These are phyloP conservation scores for Salvelinus sp. DNA, from an alignment of 2,113 vertebrate genomes.

Conservation along the genomic window DNA sequence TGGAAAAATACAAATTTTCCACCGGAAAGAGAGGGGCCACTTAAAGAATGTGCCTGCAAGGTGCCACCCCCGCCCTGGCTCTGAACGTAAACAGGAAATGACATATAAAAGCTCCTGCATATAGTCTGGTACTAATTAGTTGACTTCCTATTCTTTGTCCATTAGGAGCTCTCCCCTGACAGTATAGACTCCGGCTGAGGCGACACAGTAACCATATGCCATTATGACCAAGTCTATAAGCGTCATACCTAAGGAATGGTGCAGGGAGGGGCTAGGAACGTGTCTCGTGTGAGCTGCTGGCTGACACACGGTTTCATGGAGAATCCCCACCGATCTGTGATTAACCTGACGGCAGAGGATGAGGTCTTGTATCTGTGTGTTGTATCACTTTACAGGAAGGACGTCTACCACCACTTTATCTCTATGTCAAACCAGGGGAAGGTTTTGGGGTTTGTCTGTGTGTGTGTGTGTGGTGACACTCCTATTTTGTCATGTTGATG, in stretches of 20 bases:
- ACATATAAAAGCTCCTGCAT: too few species aligned
- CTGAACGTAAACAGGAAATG: too few species aligned
- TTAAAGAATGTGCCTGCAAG: too few species aligned
- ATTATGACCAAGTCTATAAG: neutral
- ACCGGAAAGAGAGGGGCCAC: too few species aligned
- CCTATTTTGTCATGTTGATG: neutral
- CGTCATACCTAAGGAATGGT: constrained; percentile 5
- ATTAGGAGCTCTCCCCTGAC: neutral
- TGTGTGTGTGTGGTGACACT: neutral
- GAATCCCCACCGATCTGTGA: neutral
- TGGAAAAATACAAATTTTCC: too few species aligned
- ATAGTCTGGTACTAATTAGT: too few species aligned
- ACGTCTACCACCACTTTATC: neutral
- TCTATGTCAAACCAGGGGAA: constrained; percentile 9
- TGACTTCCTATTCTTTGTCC: too few species aligned
- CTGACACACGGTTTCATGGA: neutral
- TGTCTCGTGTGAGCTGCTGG: neutral
- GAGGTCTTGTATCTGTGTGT: constrained; percentile 8
- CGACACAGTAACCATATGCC: constrained; percentile 1
- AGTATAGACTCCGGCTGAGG: neutral
- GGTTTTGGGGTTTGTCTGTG: neutral
- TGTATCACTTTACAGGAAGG: neutral
- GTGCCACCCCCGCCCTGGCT: too few species aligned
- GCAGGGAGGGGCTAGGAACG: neutral
- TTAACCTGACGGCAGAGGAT: neutral